Conservation (phyloP, 2,888 invertebrate genomes). For the Euphydryas editha region DNA sequence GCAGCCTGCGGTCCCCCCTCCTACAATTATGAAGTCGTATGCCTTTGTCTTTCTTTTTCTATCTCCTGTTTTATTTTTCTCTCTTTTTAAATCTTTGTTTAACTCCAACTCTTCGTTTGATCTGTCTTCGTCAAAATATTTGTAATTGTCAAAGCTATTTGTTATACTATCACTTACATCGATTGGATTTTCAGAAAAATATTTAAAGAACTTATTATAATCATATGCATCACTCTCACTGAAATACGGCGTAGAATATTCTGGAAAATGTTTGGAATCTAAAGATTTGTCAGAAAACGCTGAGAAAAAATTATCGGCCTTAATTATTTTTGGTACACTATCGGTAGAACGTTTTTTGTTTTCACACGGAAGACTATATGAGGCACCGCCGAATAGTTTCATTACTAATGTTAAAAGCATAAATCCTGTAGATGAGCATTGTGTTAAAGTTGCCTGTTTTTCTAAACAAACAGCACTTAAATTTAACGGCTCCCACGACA, state of each 20-base stretch:
- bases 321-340: constrained; percentile 56
- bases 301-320: not conserved
- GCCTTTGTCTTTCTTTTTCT: not conserved
- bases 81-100: too few relatives aligned
- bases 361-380: constrained; percentile 54
- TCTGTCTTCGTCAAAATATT: not conserved
- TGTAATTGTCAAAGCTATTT: not conserved
- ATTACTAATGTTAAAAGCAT: constrained; percentile 84
- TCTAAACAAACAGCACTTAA: constrained; percentile 80
- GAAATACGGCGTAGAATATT: not conserved
- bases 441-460: constrained; percentile 77
- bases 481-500: constrained; percentile 82
- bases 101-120: not conserved
- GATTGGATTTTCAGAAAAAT: not conserved
- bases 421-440: constrained; percentile 83
- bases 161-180: not conserved
- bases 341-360: constrained; percentile 46
- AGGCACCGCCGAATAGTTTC: constrained; percentile 82
- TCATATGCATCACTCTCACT: not conserved
- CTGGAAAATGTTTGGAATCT: not conserved
- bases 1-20: not conserved
- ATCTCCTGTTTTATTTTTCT: not conserved
- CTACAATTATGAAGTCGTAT: not conserved
- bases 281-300: not conserved
- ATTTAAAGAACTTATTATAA: not conserved